Base-by-base conservation (phyloP, 1,140 invertebrate species). In the Plodia interpunctella region DNA sequence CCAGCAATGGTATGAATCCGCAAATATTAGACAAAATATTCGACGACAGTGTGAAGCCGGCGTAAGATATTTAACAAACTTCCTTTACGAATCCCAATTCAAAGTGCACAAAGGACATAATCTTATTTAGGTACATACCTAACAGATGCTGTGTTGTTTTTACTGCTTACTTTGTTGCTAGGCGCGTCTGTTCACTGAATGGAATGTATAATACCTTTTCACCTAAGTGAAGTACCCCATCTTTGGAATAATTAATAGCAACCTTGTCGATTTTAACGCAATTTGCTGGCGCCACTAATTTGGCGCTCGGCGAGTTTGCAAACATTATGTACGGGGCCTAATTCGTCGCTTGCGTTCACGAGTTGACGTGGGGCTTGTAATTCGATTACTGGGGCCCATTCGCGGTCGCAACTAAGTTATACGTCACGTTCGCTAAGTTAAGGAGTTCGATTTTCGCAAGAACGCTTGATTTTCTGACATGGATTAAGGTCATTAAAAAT, bases 231-330 rank as follows among this genome's bases (percentile, higher is more conserved):
- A 15, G 38, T n/a, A 6, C 13, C 13, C 38, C 38, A 44, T 44
- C 38, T 44, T 44, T 15, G 13, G 15, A 44, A 17, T 44, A 44
- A 44, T 44, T 44, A 44, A 44, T 15, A 44, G 13, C 38, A 44
- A 44, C 38, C 38, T 17, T 44, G 38, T 44, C 38, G 38, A 44
- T 44, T 44, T 44, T 44, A 44, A 44, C 38, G 38, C 38, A 44
- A 44, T 44, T 44, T 44, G 38, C 13, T 10, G 38, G 38, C 38
- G 38, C 38, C 38, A 44, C 38, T 44, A 44, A 44, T 44, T 44
- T 44, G 38, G 38, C 38, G 38, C 38, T 15, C 38, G 38, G 38
- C 6, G 38, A 44, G 38, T 44, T 44, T 44, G 38, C 38, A n/a
- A 44, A 44, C 38, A 44, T 44, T 44, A 44, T 44, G 38, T 44